Evolutionary conservation across 2,113 vertebrate genomes (phyloP).

Genomic region (Cepphus grylle): DNA sequence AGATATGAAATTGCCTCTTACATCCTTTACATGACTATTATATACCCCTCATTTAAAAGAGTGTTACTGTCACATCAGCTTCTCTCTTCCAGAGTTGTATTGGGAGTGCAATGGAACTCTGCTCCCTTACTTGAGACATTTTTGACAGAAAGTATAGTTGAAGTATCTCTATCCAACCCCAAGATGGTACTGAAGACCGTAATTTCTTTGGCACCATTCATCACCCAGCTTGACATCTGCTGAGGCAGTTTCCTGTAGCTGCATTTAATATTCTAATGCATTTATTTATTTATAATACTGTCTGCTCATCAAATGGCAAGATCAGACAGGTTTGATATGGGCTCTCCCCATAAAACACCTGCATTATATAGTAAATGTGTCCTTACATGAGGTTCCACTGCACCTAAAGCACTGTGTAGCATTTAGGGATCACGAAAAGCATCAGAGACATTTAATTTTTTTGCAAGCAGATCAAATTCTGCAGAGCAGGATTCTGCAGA

Average conservation of each 20-base stretch:
- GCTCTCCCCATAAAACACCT: not conserved
- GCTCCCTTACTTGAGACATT: not conserved
- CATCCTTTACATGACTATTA: not conserved
- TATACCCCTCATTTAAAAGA: not conserved
- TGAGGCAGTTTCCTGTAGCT: not conserved
- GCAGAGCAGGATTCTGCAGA: not conserved
- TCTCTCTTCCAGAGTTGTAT: not conserved
- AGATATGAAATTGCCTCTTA: not conserved
- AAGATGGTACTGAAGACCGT: not conserved
- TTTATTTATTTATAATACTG: not conserved
- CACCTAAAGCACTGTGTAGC: not conserved
- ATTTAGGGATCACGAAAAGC: not conserved
- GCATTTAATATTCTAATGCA: not conserved
- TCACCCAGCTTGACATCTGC: not conserved
- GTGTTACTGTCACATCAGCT: not conserved
- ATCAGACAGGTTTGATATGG: not conserved
- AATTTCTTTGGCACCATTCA: not conserved
- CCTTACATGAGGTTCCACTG: not conserved
- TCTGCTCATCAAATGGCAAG: not conserved
- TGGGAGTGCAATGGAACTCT: not conserved
- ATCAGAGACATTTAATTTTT: not conserved
- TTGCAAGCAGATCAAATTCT: not conserved
- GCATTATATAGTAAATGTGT: not conserved
- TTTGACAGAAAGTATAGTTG: not conserved
- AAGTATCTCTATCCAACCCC: not conserved